Base-by-base conservation (phyloP, 2,113 vertebrate genomes). In the Atlantisia rogersi region DNA sequence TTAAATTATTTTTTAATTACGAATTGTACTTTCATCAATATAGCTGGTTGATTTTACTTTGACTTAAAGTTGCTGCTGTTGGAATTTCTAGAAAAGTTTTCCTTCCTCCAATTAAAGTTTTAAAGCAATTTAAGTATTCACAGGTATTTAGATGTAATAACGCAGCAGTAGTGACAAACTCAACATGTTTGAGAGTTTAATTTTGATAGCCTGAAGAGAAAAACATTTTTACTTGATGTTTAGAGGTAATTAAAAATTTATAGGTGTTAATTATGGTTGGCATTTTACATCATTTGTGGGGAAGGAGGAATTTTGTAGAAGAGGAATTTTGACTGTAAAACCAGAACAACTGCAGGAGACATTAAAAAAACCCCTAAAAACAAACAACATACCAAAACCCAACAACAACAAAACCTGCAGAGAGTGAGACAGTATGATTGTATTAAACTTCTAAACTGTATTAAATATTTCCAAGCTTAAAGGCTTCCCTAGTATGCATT, bases 201-300 rank as follows among this genome's bases (percentile, higher is more conserved):
- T 87, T 78, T 89, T 64, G 50, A 62, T 95, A 90, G 95, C 95
- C 93, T 93, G 88, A 83, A 95, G 93, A 93, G 68, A 77, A 73
- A 86, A 93, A 44, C 60, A 48, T 64, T 85, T 95, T 94, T 90
- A 70, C 24, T 44, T 2, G 1, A 50, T 95, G 84, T 90, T 97
- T 95, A 94, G 81, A 53, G 59, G 77, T 94, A 94, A 96, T 97
- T 96, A 96, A 95, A 95, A 95, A 70, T 88, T 70, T 95, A 94
- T 96, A 93, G 37, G 21, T 76, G 25, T 92, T 94, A 88, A 95
- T 96, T 95, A 94, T 88, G 67, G 83, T 87, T 85, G 70, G 24
- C 42, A 37, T 95, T 95, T 95, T 64, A 67, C 44, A 37, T 95
- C 82, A 68, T 91, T 92, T 94, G 91, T 79, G 86, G 92, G 71